Percentiles rank a stretch among this genome's conserved stretches.
Evolutionary conservation across 2,797 vertebrate species (phyloP).

Genomic region (Rhynchonycteris naso): DNA sequence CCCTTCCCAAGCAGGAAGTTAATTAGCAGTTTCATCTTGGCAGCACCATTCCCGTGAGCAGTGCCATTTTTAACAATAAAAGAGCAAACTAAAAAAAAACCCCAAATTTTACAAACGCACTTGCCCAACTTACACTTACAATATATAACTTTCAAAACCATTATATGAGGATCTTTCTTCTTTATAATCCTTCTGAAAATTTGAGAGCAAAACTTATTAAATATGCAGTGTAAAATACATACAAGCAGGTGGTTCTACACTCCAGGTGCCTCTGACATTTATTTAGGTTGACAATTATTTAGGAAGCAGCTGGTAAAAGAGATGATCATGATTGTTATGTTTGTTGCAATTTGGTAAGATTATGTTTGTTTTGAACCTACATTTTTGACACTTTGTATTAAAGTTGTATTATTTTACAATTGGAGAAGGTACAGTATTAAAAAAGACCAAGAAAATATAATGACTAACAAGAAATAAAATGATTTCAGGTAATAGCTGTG

Average conservation of each 20-base stretch:
- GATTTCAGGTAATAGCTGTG: background rate
- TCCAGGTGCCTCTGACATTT: slow-evolving; percentile 5
- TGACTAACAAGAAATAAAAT: background rate
- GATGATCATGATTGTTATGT: background rate
- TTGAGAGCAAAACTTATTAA: background rate
- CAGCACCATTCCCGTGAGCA: no score
- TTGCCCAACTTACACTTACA: background rate
- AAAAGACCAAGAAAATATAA: background rate
- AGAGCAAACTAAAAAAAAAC: no score
- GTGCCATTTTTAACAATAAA: no score
- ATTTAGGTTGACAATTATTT: slow-evolving; percentile 54
- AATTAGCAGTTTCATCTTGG: no score
- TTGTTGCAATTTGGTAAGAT: background rate
- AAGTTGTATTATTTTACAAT: background rate
- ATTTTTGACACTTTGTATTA: slow-evolving; percentile 29
- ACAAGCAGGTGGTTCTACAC: background rate
- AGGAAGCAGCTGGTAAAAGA: slow-evolving; percentile 37
- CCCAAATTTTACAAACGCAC: no score
- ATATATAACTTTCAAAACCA: slow-evolving; percentile 20
- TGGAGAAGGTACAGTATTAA: background rate
- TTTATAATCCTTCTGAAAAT: slow-evolving; percentile 43
- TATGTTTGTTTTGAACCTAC: slow-evolving; percentile 9
- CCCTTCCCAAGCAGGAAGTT: no score
- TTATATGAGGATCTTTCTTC: background rate
- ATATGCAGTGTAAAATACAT: slow-evolving; percentile 38